phyloP scores from a whole-genome alignment of 2,113 vertebrate genomes.

The Scatophagus argus region DNA sequence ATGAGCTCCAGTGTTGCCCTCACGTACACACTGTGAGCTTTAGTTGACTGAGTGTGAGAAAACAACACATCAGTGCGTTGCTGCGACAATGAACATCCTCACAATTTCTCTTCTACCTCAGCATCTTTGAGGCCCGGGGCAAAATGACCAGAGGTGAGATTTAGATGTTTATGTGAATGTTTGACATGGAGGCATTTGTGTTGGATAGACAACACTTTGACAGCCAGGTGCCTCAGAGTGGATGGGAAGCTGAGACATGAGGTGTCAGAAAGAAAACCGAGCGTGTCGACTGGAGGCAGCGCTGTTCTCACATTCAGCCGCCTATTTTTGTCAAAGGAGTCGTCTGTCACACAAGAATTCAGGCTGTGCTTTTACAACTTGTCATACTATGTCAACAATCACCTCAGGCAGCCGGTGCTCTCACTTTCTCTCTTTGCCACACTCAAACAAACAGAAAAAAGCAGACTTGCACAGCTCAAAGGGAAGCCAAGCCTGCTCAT shows the following conservation, averaged over 20 bases:
- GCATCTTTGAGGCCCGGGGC: conserved; percentile 2
- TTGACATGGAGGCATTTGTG: not conserved
- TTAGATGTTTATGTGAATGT: conserved; percentile 5
- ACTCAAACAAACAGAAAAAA: not conserved
- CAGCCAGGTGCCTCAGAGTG: not conserved
- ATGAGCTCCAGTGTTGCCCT: not conserved
- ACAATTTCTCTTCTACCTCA: not conserved
- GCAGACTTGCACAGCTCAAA: not conserved
- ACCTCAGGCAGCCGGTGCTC: conserved; percentile 17
- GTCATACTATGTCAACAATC: conserved; percentile 46
- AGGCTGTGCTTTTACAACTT: conserved; percentile 44
- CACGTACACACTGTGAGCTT: not conserved
- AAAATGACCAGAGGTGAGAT: conserved; percentile 6
- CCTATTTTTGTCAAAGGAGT: conserved; percentile 50
- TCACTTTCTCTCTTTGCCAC: not conserved
- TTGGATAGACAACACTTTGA: not conserved
- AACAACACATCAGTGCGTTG: not conserved
- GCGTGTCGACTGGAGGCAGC: not conserved
- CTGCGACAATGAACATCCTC: not conserved
- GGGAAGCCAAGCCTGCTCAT: not conserved
- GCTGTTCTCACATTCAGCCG: conserved; percentile 38
- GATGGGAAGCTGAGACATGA: conserved; percentile 13
- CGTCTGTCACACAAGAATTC: conserved; percentile 18
- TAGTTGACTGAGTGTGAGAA: not conserved
- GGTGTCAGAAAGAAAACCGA: conserved; percentile 14